Evolutionary conservation across 2,113 vertebrate species (phyloP), one percentile per base, ranked within the genome.

Genomic region (human): DNA sequence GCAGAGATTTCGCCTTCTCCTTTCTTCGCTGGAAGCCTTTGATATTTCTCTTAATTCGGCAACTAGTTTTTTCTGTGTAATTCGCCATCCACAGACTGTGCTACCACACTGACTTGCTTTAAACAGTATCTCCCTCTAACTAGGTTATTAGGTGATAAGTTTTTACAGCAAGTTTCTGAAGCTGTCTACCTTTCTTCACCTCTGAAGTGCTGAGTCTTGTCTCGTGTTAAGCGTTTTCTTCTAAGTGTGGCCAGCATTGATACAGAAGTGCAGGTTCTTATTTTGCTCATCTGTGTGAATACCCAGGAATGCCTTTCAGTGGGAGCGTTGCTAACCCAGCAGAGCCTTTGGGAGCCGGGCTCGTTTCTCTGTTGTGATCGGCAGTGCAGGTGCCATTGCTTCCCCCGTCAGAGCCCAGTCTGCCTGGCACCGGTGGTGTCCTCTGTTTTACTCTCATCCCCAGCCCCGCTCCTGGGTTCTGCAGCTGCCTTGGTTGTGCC

Each of bases 1-100:
- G 59, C 75, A 0, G 7, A 92, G 75, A 22, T 59, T 84, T 85
- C 94, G 23, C 79, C 9, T 89, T 94, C 83, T 85, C 57, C 25
- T 94, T 94, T 94, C 50, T 48, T 97, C 0, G 0, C 38, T 76
- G 32, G 90, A 45, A 78, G 86, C n/a, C 59, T n/a, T 78, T 86
- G 92, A 25, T 88, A 14, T 92, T 90, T 90, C 12, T 79, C 79
- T 97, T 89, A 35, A 89, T 7, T 95, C 93, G 48, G 91, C 72
- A 2, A 2, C 57, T 80, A 32, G 75, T 95, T 66, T 4, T 64
- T 43, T 96, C 35, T 93, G 35, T 93, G 96, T 92, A 64, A 83
- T 87, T 92, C 68, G 70, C 87, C 38, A 6, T 22, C 90, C 43
- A 13, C 32, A 23, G 14, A 38, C 50, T n/a, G 45, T 52, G 45